These are phyloP conservation scores for Halcyon smyrnensis DNA, from an alignment of 2,797 vertebrate genomes.

Conservation along the genomic window DNA sequence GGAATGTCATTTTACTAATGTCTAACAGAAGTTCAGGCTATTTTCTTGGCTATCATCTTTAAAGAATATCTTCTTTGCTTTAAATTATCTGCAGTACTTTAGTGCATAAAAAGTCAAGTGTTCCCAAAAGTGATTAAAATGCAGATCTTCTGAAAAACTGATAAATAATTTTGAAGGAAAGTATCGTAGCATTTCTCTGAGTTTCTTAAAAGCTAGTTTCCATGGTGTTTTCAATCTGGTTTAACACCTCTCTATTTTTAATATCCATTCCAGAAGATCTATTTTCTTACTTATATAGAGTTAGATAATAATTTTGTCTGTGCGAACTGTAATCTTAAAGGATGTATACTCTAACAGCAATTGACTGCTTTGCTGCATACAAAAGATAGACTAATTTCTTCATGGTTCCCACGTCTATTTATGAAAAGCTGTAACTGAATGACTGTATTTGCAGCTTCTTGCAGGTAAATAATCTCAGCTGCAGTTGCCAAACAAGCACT, in stretches of 20 bases:
- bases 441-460: neutral
- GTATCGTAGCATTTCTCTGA: neutral
- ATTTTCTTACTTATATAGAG: neutral
- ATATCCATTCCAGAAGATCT: neutral
- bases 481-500: neutral
- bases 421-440: neutral
- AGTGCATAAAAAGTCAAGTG: neutral
- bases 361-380: neutral
- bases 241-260: neutral
- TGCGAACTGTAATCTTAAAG: neutral
- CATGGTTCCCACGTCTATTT: neutral
- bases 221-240: neutral
- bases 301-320: neutral
- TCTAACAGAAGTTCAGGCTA: neutral
- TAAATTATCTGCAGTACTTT: neutral
- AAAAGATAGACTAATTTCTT: neutral
- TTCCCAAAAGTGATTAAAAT: slow-evolving; percentile 11
- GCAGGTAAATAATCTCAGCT: neutral
- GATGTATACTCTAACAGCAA: neutral
- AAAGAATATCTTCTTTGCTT: neutral
- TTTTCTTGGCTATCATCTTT: neutral
- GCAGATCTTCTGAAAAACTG: neutral
- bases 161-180: neutral
- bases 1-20: neutral
- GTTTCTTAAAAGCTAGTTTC: neutral